Conservation (phyloP, 2,797 vertebrate species). For the Leptatherina wallacei region DNA sequence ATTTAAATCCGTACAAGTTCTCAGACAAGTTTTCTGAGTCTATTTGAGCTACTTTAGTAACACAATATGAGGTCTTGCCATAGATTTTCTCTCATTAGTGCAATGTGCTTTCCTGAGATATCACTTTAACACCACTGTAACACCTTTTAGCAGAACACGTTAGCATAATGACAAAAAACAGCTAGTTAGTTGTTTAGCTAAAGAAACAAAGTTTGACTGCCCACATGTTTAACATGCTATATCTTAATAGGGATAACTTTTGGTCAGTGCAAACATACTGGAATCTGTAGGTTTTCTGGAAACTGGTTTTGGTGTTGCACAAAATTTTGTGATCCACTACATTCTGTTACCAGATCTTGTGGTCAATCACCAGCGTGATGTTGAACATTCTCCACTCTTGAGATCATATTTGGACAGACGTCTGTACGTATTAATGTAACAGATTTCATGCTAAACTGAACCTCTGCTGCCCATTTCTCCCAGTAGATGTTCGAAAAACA, state of each 20-base stretch:
- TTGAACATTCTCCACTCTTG: background rate
- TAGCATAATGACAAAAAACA: background rate
- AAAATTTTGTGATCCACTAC: background rate
- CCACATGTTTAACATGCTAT: too few species aligned
- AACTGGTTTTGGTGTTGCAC: background rate
- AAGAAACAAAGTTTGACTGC: background rate
- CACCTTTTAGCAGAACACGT: background rate
- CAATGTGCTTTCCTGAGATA: background rate
- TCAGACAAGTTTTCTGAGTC: background rate
- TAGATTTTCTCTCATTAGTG: background rate
- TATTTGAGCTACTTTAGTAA: background rate
- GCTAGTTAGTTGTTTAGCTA: background rate
- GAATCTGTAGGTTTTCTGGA: background rate
- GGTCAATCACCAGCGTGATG: too few species aligned
- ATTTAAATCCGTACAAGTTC: background rate
- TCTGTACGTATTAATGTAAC: too few species aligned
- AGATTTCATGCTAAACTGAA: background rate
- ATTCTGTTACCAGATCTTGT: too few species aligned
- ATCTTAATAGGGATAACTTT: background rate
- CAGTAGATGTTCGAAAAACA: background rate
- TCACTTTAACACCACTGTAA: background rate
- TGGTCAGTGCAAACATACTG: background rate
- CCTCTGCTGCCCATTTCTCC: background rate
- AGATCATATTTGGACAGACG: background rate
- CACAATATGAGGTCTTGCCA: background rate